Base-by-base conservation (phyloP, 2,797 vertebrate species). In the Argya squamiceps region DNA sequence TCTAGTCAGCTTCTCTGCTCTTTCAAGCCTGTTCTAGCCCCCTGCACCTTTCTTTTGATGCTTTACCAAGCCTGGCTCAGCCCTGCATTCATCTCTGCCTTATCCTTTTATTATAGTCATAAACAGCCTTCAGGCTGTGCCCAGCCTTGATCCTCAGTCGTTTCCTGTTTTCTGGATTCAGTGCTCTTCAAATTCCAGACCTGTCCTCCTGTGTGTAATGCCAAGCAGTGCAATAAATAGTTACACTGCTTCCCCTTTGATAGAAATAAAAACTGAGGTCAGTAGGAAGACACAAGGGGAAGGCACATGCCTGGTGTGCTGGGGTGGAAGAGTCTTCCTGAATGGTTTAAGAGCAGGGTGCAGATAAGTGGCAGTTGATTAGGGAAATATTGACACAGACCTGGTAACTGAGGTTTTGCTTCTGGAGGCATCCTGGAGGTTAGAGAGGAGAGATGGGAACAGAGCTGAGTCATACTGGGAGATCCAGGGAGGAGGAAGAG, bases 81-180 rank as follows among this genome's bases (percentile, higher is more conserved):
- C 89, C 39, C 63, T 81, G 65, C 79, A 62, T 92, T 97, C 74
- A 90, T 94, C 59, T 92, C 86, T 94, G 70, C 74, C 67, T 89
- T 94, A 88, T 94, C 77, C 95, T 93, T 97, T 96, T 92, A 96
- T 96, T 94, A 30, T 10, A 93, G 86, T 76, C 36, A 73, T 95
- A 96, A 95, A 94, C 0, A 55, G 59, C 93, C 92, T 67, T 76
- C 1, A 2, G 94, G 93, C 96, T 89, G 77, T 89, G 93, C 96
- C 95, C 88, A 92, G 56, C 93, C 93, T 95, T 96, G 94, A 96
- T 97, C 94, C 95, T 69, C 68, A 67, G 92, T 68, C 0, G 44
- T 92, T 97, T 97, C 96, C 95, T 96, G 92, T 93, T 92, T 88
- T 92, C 94, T 95, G 93, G 93, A 82, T 63, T 69, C 32, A 30